Conservation (phyloP, 1,140 invertebrate species). For the Helicoverpa zea region DNA sequence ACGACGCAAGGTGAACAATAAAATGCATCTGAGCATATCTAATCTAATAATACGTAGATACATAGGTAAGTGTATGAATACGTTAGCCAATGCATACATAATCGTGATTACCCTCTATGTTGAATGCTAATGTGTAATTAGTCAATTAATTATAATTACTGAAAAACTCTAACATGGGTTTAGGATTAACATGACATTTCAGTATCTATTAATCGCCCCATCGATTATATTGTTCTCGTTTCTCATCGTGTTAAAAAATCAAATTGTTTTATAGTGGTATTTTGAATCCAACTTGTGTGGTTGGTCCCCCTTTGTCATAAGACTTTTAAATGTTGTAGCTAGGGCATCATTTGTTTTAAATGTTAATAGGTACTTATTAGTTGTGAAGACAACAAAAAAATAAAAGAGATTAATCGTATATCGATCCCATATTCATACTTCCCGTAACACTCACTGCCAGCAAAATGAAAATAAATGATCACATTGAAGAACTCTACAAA, state of each 20-base stretch:
- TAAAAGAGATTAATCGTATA: too few species aligned
- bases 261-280: neutral
- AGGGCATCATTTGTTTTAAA: too few species aligned
- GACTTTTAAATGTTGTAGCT: too few species aligned
- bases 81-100: constrained; percentile 12
- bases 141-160: constrained; percentile 26
- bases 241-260: neutral
- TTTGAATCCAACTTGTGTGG: too few species aligned
- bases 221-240: neutral
- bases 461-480: constrained; percentile 48
- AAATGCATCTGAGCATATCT: constrained; percentile 31
- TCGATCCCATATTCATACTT: too few species aligned
- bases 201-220: constrained; percentile 2
- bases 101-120: constrained; percentile 23
- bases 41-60: constrained; percentile 23
- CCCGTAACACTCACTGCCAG: too few species aligned
- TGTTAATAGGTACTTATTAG: too few species aligned
- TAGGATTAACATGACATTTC: neutral
- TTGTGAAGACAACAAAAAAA: too few species aligned
- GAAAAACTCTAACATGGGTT: constrained; percentile 12
- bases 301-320: too few species aligned
- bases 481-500: constrained; percentile 24
- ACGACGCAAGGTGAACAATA: neutral
- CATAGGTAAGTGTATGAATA: neutral
- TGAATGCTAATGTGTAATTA: constrained; percentile 34